phyloP scores from a whole-genome alignment of 2,888 invertebrate genomes.

The Pelosia muscerda region DNA sequence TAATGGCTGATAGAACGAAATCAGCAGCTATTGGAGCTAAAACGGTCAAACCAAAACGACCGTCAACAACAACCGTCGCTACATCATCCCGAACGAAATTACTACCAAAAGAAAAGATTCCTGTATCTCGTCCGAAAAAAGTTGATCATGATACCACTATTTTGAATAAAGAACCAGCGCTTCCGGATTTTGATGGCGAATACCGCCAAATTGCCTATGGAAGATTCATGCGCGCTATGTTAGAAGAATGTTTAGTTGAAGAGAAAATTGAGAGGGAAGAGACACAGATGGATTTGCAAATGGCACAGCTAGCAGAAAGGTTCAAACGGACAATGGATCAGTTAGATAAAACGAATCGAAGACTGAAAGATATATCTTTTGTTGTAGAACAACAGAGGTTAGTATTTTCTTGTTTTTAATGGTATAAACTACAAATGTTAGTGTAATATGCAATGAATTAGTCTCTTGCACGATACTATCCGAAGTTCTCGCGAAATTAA shows the following conservation, averaged over 20 bases:
- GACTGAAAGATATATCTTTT: conserved; percentile 81
- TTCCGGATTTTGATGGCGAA: conserved; percentile 67
- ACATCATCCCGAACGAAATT: conserved; percentile 57
- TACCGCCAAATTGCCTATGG: conserved; percentile 72
- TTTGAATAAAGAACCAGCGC: conserved; percentile 54
- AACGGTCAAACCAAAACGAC: conserved; percentile 60
- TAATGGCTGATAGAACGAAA: conserved; percentile 73
- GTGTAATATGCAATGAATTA: too few relatives aligned
- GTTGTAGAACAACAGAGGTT: conserved; percentile 80
- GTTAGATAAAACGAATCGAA: conserved; percentile 77
- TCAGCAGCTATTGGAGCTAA: conserved; percentile 56
- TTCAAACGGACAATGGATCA: conserved; percentile 78
- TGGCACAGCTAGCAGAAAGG: conserved; percentile 76
- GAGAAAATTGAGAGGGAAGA: conserved; percentile 77
- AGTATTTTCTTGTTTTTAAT: conserved; percentile 28
- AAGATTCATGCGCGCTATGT: conserved; percentile 70
- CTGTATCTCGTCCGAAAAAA: conserved; percentile 54
- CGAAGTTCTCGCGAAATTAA: too few relatives aligned
- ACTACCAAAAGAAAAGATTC: conserved; percentile 49
- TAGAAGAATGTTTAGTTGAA: conserved; percentile 75
- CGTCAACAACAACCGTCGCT: conserved; percentile 55
- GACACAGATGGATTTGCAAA: conserved; percentile 76
- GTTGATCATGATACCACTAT: conserved; percentile 61
- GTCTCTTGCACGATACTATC: too few relatives aligned
- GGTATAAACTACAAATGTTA: too few relatives aligned